Percentiles rank a stretch among this genome's conserved stretches.
phyloP scores from a whole-genome alignment of 2,888 invertebrate species.

The Micropterix aruncella region DNA sequence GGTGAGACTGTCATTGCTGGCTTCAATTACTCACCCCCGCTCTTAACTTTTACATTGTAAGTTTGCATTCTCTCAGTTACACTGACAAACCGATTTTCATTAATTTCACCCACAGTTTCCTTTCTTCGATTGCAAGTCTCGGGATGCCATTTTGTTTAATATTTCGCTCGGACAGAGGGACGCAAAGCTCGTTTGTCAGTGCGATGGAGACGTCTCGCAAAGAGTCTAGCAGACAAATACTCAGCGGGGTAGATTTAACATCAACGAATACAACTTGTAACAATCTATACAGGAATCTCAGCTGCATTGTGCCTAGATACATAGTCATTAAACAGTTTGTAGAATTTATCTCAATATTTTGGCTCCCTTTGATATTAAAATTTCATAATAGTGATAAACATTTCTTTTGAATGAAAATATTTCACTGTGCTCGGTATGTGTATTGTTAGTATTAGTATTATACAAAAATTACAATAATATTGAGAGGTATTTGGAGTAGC shows the following conservation, averaged over 20 bases:
- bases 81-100: neutral
- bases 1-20: neutral
- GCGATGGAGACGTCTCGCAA: neutral
- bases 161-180: too few species aligned
- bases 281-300: slow-evolving; percentile 41
- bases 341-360: slow-evolving; percentile 40
- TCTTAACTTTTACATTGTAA: neutral
- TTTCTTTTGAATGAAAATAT: slow-evolving; percentile 10
- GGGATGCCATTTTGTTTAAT: too few species aligned
- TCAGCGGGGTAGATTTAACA: slow-evolving; percentile 17
- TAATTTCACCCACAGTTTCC: too few species aligned
- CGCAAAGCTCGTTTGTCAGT: too few species aligned
- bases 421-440: slow-evolving; percentile 4
- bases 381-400: slow-evolving; percentile 7
- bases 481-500: slow-evolving; percentile 19
- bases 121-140: too few species aligned
- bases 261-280: slow-evolving; percentile 39
- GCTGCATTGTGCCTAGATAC: slow-evolving; percentile 45
- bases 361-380: slow-evolving; percentile 23
- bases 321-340: slow-evolving; percentile 40
- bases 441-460: slow-evolving; percentile 22
- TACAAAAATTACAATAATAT: slow-evolving; percentile 25
- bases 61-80: neutral
- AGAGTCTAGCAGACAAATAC: neutral
- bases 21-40: neutral